Evolutionary conservation across 2,113 vertebrate genomes (phyloP).

Genomic region (Oxyura jamaicensis): DNA sequence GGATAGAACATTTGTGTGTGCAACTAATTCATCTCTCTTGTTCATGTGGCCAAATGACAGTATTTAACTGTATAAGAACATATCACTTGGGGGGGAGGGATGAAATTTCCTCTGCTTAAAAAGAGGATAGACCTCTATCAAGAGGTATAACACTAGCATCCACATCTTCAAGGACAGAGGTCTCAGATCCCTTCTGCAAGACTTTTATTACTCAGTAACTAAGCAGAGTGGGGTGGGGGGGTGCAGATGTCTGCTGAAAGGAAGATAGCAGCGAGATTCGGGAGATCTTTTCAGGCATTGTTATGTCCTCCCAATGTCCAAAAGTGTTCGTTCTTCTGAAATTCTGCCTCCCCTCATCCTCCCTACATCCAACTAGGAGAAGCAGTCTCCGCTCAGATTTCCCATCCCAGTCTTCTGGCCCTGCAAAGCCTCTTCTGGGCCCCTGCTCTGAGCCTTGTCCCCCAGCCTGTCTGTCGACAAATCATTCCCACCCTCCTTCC

Average conservation of each 20-base stretch:
- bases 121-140: background rate
- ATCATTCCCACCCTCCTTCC: background rate
- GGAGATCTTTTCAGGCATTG: background rate
- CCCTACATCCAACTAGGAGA: accelerated
- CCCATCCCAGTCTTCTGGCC: background rate
- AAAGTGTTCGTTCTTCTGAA: background rate
- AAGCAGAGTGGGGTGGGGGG: accelerated
- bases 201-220: background rate
- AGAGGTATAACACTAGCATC: background rate
- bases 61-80: background rate
- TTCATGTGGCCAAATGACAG: background rate
- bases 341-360: background rate
- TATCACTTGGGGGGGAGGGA: background rate
- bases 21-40: background rate
- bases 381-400: background rate
- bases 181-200: background rate
- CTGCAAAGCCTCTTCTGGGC: background rate
- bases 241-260: background rate
- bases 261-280: background rate
- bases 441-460: background rate
- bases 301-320: background rate
- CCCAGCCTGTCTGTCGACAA: background rate
- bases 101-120: background rate
- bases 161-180: background rate
- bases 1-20: background rate